Conservation (phyloP, 2,797 vertebrate species). For the Anniella stebbinsi region DNA sequence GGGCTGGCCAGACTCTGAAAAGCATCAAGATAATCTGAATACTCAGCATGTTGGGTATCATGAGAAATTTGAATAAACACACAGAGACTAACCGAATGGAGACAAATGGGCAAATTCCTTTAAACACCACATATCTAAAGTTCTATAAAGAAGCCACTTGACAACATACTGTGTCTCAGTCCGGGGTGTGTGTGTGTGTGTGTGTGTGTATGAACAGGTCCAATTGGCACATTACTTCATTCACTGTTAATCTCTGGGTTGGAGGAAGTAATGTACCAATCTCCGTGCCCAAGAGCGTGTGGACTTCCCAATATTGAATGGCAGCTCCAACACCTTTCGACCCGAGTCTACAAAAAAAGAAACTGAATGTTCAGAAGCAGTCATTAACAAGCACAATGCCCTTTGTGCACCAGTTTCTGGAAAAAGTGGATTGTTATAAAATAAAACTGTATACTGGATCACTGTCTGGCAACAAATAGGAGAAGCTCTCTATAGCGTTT, state of each 20-base stretch:
- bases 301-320: too few relatives aligned
- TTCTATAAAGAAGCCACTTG: background rate
- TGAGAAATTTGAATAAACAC: too few relatives aligned
- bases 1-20: slow-evolving; percentile 94
- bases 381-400: background rate
- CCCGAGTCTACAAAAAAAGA: too few relatives aligned
- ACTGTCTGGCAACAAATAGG: too few relatives aligned
- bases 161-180: too few relatives aligned
- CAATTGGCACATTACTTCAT: too few relatives aligned
- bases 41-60: too few relatives aligned
- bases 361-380: too few relatives aligned
- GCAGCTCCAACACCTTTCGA: background rate
- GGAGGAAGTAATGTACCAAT: background rate
- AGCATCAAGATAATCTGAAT: slow-evolving; percentile 26
- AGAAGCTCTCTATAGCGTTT: too few relatives aligned
- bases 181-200: background rate
- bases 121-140: too few relatives aligned
- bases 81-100: background rate
- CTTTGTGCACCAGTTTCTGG: background rate
- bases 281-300: background rate
- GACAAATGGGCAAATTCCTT: background rate
- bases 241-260: background rate
- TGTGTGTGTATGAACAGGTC: background rate
- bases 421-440: background rate
- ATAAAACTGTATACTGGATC: too few relatives aligned